Evolutionary conservation across 2,888 invertebrate genomes (phyloP).

Genomic region (Trichogramma dendrolimi): DNA sequence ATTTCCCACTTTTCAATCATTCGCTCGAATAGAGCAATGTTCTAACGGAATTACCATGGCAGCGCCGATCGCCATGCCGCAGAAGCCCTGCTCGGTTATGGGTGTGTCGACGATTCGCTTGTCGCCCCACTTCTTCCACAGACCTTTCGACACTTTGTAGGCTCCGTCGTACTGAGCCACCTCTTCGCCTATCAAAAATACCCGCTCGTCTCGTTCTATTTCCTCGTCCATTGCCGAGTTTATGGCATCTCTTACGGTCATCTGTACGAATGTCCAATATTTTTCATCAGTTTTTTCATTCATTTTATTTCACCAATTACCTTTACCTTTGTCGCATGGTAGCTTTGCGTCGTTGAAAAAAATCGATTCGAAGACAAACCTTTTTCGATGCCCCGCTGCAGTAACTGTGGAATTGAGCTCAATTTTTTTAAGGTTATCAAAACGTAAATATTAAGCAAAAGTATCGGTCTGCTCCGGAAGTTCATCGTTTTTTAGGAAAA

Average conservation of each 20-base stretch:
- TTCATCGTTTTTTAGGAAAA: too few relatives aligned
- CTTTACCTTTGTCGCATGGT: too few relatives aligned
- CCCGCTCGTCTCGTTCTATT: constrained; percentile 85
- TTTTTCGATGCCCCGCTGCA: too few relatives aligned
- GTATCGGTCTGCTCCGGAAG: too few relatives aligned
- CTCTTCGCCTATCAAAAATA: constrained; percentile 92
- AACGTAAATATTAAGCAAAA: too few relatives aligned
- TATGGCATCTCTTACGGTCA: constrained; percentile 95
- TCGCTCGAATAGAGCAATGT: not conserved
- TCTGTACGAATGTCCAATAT: constrained; percentile 54
- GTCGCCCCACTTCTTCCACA: constrained; percentile 98
- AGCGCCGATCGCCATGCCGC: constrained; percentile 91
- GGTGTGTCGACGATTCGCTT: constrained; percentile 96
- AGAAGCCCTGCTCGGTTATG: constrained; percentile 96
- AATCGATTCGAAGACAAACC: too few relatives aligned
- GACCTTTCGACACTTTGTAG: constrained; percentile 87
- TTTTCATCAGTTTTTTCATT: constrained; percentile 6
- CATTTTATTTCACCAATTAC: not conserved
- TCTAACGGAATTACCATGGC: constrained; percentile 62
- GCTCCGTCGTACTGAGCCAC: constrained; percentile 99
- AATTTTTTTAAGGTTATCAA: too few relatives aligned
- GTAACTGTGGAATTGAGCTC: too few relatives aligned
- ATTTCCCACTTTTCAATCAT: not conserved
- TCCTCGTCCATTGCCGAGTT: constrained; percentile 97
- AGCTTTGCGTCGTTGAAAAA: too few relatives aligned